These are phyloP conservation scores for Parnassius smintheus DNA, from an alignment of 2,888 invertebrate species.

Conservation along the genomic window DNA sequence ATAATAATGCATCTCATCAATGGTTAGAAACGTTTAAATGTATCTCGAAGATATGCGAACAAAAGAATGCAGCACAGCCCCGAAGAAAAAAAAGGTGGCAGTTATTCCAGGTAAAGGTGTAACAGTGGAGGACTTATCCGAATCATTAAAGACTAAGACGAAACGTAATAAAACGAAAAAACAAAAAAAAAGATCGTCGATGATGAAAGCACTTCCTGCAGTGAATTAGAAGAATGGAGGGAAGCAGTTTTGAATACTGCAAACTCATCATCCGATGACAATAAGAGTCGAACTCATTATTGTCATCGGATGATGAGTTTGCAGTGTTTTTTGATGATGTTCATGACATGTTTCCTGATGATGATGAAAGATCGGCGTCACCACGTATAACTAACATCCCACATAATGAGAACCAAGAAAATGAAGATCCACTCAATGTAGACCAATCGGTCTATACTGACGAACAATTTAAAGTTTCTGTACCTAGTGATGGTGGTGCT, in stretches of 20 bases:
- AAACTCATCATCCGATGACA: slow-evolving; percentile 10
- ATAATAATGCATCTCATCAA: too few relatives aligned
- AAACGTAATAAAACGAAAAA: slow-evolving; percentile 17
- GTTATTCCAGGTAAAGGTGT: not conserved
- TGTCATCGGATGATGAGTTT: too few relatives aligned
- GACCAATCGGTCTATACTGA: too few relatives aligned
- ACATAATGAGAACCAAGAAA: too few relatives aligned
- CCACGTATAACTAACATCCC: too few relatives aligned
- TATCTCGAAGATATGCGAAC: too few relatives aligned
- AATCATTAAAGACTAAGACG: slow-evolving; percentile 14
- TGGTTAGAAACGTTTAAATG: too few relatives aligned
- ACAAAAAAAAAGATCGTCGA: slow-evolving; percentile 15
- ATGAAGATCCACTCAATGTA: too few relatives aligned
- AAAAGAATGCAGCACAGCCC: too few relatives aligned
- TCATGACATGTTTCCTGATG: slow-evolving; percentile 13
- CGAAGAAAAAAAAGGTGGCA: slow-evolving; percentile 1
- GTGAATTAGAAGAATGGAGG: slow-evolving; percentile 16
- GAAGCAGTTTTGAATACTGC: slow-evolving; percentile 13
- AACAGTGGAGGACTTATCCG: slow-evolving; percentile 2
- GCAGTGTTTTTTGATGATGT: slow-evolving; percentile 10
- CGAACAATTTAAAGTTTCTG: too few relatives aligned
- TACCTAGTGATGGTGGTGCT: too few relatives aligned
- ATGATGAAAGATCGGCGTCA: not conserved
- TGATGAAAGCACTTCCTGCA: slow-evolving; percentile 14
- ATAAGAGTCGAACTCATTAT: too few relatives aligned